These are phyloP conservation scores for Chaenodraco wilsoni DNA, from an alignment of 2,797 vertebrate genomes.

Conservation along the genomic window DNA sequence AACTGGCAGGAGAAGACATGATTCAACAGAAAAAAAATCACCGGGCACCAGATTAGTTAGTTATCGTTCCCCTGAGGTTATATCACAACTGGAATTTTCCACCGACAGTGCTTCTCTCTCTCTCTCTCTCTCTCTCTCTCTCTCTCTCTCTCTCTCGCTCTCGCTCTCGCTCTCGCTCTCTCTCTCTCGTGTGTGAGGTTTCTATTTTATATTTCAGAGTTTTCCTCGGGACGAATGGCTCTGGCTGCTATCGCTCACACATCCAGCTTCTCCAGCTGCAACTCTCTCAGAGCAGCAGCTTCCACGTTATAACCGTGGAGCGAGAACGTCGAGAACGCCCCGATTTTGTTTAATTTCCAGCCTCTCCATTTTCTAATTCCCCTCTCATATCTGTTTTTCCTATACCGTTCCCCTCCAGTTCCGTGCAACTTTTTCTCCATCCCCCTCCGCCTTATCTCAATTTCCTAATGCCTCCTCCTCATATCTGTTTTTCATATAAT, in stretches of 20 bases:
- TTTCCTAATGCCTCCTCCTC: constrained; percentile 50
- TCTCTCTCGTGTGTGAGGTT: too few species aligned
- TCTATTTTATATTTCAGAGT: too few species aligned
- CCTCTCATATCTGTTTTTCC: constrained; percentile 62
- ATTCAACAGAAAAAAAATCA: constrained; percentile 80
- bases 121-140: background rate
- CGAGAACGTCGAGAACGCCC: constrained; percentile 33
- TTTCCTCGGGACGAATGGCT: too few species aligned
- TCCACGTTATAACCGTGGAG: constrained; percentile 53
- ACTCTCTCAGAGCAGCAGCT: too few species aligned
- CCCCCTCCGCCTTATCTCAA: constrained; percentile 65
- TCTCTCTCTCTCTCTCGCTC: constrained; percentile 44
- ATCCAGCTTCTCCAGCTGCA: too few species aligned
- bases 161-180: background rate
- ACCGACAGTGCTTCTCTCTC: constrained; percentile 49
- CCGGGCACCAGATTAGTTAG: constrained; percentile 79
- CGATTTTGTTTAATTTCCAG: constrained; percentile 53
- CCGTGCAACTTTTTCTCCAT: constrained; percentile 48
- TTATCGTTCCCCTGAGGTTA: constrained; percentile 77
- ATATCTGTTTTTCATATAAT: constrained; percentile 81
- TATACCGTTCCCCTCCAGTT: constrained; percentile 51
- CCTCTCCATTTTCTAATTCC: constrained; percentile 47
- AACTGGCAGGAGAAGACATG: constrained; percentile 82
- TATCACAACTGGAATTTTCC: constrained; percentile 81
- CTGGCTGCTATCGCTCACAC: too few species aligned